Percentiles rank a stretch among this genome's conserved stretches.
Conservation (phyloP, 2,113 vertebrate genomes). For the Dermatemys mawii region DNA sequence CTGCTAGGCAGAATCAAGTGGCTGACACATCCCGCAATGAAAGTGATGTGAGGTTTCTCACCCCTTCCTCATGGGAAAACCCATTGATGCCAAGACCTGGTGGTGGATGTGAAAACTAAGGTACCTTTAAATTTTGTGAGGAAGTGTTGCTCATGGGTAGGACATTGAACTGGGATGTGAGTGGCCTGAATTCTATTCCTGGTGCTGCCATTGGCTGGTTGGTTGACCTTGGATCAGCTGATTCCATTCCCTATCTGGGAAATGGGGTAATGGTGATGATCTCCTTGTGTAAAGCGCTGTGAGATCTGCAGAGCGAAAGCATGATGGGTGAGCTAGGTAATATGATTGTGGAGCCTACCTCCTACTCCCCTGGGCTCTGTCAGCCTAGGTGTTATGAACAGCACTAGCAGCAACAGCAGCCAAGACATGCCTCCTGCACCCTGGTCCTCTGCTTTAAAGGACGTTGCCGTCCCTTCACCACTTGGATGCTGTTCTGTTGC, state of each 20-base stretch:
- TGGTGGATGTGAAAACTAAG: neutral
- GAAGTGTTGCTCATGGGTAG: neutral
- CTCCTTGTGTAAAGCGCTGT: neutral
- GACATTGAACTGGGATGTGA: neutral
- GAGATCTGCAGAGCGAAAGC: neutral
- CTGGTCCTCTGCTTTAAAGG: neutral
- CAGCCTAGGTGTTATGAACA: neutral
- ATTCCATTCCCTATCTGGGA: neutral
- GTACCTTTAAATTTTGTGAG: neutral
- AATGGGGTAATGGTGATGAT: neutral
- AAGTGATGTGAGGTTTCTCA: neutral
- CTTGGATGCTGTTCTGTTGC: neutral
- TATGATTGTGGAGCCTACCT: neutral
- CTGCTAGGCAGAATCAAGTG: neutral
- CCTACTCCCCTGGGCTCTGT: neutral
- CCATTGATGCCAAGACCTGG: neutral
- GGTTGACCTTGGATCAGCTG: neutral
- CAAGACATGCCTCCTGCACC: neutral
- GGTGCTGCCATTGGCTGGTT: neutral
- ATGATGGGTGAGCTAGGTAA: neutral
- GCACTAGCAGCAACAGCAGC: too few species aligned
- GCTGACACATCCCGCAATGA: neutral
- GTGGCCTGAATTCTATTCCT: neutral
- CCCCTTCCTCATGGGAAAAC: neutral
- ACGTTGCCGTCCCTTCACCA: neutral